These are phyloP conservation scores for Anser cygnoides DNA, from an alignment of 2,113 vertebrate genomes.

Conservation along the genomic window DNA sequence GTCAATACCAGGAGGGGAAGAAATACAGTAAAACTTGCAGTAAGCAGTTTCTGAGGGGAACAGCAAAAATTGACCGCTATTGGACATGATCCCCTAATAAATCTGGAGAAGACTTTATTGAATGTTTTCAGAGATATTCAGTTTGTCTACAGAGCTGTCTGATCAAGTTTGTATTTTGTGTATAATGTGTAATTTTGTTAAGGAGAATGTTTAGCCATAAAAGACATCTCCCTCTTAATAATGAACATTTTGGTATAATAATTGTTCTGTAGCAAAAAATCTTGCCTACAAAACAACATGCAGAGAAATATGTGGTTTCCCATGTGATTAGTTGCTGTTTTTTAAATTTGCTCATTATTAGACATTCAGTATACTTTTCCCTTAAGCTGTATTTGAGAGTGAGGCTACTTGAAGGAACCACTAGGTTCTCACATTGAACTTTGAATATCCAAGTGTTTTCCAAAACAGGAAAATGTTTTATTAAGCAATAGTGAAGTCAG, in stretches of 20 bases:
- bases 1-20: slow-evolving; percentile 51
- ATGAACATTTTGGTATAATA: slow-evolving; percentile 6
- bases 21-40: slow-evolving; percentile 41
- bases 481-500: slow-evolving; percentile 25
- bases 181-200: background rate
- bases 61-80: slow-evolving; percentile 29
- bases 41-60: slow-evolving; percentile 20
- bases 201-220: background rate
- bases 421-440: background rate
- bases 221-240: background rate
- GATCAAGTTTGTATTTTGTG: background rate
- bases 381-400: background rate
- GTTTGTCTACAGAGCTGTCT: background rate
- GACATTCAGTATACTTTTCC: background rate
- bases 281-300: background rate
- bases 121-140: background rate
- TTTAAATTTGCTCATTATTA: slow-evolving; percentile 21
- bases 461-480: slow-evolving; percentile 20
- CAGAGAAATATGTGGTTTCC: slow-evolving; percentile 15
- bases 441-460: slow-evolving; percentile 3
- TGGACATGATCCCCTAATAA: background rate
- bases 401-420: background rate
- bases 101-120: background rate
- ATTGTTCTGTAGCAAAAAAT: background rate
- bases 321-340: background rate